These are phyloP conservation scores for Lutjanus erythropterus DNA, from an alignment of 2,113 vertebrate genomes.

Conservation along the genomic window DNA sequence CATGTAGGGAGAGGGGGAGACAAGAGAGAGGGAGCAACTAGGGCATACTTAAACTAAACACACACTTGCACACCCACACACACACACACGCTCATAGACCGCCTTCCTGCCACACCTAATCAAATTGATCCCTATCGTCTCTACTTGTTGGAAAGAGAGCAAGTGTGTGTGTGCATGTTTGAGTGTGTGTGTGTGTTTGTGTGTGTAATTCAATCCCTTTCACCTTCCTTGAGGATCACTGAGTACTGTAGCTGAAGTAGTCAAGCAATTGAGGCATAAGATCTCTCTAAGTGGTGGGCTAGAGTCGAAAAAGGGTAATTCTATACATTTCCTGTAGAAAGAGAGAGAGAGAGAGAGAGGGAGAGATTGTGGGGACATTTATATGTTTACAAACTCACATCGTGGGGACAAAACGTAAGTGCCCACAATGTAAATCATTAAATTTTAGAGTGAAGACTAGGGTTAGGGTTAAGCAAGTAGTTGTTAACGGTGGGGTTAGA, in stretches of 20 bases:
- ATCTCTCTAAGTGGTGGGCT: constrained; percentile 41
- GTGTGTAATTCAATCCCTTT: constrained; percentile 53
- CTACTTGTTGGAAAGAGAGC: neutral
- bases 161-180: neutral
- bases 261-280: constrained; percentile 39
- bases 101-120: constrained; percentile 35
- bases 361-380: too few species aligned
- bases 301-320: constrained; percentile 23
- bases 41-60: constrained; percentile 49
- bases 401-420: too few species aligned
- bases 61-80: constrained; percentile 15
- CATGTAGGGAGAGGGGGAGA: constrained; percentile 55
- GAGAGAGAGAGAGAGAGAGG: too few species aligned
- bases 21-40: constrained; percentile 35
- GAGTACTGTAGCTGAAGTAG: constrained; percentile 38
- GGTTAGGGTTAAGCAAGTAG: too few species aligned
- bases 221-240: constrained; percentile 41
- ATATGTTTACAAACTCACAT: too few species aligned
- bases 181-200: constrained; percentile 8
- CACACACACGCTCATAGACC: neutral
- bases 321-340: neutral
- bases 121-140: constrained; percentile 27
- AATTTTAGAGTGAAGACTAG: too few species aligned
- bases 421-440: too few species aligned
- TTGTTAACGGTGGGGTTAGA: too few species aligned